Percentiles rank a stretch among this genome's conserved stretches.
These are phyloP conservation scores for Xanthorhoe designata DNA, from an alignment of 2,888 invertebrate species.

Conservation along the genomic window DNA sequence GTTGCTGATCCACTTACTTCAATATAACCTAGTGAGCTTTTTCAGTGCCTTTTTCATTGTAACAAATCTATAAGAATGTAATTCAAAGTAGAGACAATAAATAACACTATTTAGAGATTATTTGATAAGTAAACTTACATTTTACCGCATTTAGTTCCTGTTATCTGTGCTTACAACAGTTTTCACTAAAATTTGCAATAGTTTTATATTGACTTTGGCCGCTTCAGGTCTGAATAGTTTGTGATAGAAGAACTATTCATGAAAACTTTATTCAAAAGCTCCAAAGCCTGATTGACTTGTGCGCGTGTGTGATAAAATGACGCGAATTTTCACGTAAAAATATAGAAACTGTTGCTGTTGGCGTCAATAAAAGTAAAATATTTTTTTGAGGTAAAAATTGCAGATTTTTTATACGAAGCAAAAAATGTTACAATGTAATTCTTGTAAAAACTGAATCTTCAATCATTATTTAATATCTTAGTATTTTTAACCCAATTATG, in stretches of 20 bases:
- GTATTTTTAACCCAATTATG: not conserved
- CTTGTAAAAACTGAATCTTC: too few species aligned
- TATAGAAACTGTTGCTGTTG: conserved; percentile 10
- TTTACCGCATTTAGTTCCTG: too few species aligned
- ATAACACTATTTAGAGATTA: too few species aligned
- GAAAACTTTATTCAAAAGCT: conserved; percentile 27
- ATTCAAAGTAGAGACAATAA: too few species aligned
- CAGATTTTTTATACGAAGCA: not conserved
- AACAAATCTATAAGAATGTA: too few species aligned
- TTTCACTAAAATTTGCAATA: not conserved
- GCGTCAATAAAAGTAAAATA: conserved; percentile 2
- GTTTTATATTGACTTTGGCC: conserved; percentile 18
- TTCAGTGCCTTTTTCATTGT: too few species aligned
- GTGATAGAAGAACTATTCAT: conserved; percentile 19
- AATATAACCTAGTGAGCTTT: not conserved
- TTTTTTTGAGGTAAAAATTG: conserved; percentile 8
- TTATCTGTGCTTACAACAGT: not conserved
- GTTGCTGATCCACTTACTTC: conserved; percentile 22
- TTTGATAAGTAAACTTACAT: too few species aligned
- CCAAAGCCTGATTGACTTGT: conserved; percentile 20
- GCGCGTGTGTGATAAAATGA: conserved; percentile 24
- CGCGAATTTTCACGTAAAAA: conserved; percentile 18
- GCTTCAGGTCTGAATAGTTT: conserved; percentile 20
- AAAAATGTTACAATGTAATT: not conserved
- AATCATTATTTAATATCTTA: not conserved